Percentiles rank a stretch among this genome's conserved stretches.
These are phyloP conservation scores for Dryococelus australis DNA, from an alignment of 2,888 invertebrate genomes.

Conservation along the genomic window DNA sequence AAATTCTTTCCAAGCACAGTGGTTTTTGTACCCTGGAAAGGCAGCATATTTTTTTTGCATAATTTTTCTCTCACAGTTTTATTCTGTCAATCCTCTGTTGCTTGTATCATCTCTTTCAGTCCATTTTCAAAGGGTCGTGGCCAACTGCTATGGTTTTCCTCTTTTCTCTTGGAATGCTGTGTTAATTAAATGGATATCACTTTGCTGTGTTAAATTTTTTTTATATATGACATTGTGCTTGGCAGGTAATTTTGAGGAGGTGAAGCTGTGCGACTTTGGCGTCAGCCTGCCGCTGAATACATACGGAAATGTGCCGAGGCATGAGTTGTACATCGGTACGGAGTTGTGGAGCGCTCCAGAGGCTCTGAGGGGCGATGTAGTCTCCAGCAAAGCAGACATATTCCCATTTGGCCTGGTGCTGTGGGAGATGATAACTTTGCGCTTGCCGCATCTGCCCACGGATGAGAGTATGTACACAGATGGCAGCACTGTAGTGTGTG, in stretches of 20 bases:
- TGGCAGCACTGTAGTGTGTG: neutral
- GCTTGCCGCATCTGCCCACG: conserved; percentile 67
- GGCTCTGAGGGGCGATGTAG: conserved; percentile 63
- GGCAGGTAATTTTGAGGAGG: conserved; percentile 70
- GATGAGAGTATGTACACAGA: neutral
- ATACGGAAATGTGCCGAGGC: conserved; percentile 67
- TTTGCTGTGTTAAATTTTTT: too few relatives aligned
- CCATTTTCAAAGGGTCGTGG: too few relatives aligned
- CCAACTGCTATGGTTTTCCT: too few relatives aligned
- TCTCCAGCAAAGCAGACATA: conserved; percentile 78
- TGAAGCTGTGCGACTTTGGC: conserved; percentile 87
- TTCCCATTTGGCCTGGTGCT: conserved; percentile 78
- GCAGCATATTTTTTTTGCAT: too few relatives aligned
- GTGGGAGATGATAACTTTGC: conserved; percentile 76
- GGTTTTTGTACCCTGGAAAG: too few relatives aligned
- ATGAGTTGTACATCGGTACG: conserved; percentile 74
- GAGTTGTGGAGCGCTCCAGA: conserved; percentile 83
- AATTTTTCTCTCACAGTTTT: too few relatives aligned
- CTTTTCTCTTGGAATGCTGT: too few relatives aligned
- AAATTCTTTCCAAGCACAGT: too few relatives aligned
- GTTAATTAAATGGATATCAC: too few relatives aligned
- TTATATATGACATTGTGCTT: too few relatives aligned
- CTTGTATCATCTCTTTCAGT: too few relatives aligned
- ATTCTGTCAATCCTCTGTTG: too few relatives aligned
- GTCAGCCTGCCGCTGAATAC: conserved; percentile 76